Base-by-base conservation (phyloP, 2,797 vertebrate species). In the Scarus forsteni region DNA sequence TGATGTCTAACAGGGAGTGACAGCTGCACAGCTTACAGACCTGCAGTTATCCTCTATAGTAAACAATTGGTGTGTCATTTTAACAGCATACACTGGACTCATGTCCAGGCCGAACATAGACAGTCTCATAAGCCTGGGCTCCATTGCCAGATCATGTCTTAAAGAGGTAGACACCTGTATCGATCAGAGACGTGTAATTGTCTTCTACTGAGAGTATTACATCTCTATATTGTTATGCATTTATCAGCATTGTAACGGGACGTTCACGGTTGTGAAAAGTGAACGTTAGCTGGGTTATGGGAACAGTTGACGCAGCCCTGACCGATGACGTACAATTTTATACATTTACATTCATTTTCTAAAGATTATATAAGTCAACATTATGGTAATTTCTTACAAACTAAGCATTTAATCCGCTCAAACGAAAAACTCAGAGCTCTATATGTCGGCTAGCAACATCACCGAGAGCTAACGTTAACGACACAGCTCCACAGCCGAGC, bases 401-500 rank as follows among this genome's bases (percentile, higher is more conserved):
- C 16, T 44, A 45, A 53, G 53, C 0, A 1, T 19, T 1, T 8
- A 45, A 9, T 10, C 7, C 8, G 10, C 16, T 10, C 1, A 3
- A 51, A 55, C 7, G 34, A 4, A 14, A 14, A 42, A 78, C 44
- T 85, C 54, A 35, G 12, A 70, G 60, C 70, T 58, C 7, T 58
- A 56, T 61, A 67, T 77, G 53, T 12, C 59, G 66, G 88, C 83
- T 91, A 91, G 85, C 87, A 78, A 61, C 60, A 62, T 46, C 10
- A 49, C 48, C 57, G 59, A 34, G 8, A 49, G 83, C 90, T 85
- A 85, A 60, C 77, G 83, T 89, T 83, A 85, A 58, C 77, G 77
- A 13, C 27, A 53, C 34, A 51, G 66, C 53, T 38, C 63, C 76
- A 67, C 52, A 65, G 59, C 16, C 18, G 8, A 48, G 45, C 54